Evolutionary conservation across 53 echinoderm and acorn worm species (phyloP), one percentile per base, ranked within the genome.

Genomic region (Mesocentrotus franciscanus): DNA sequence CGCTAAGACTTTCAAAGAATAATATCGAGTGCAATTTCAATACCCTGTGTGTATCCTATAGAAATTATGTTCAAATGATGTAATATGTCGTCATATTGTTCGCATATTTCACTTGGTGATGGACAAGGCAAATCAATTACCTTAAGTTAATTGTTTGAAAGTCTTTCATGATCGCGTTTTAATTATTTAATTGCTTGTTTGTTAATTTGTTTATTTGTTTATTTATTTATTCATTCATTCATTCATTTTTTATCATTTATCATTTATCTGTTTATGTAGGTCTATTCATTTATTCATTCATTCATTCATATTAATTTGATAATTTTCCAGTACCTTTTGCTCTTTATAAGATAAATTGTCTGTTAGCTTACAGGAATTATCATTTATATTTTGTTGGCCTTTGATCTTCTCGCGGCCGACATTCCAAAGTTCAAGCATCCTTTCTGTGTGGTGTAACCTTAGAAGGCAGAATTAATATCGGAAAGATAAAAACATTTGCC

Each of bases 401-500:
- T 42, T 42, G 81, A 20, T 36, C 81, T 81, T 39, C 42, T 81
- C 17, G 20, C 1, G 42, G 42, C 36, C 9, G 9, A 36, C 42
- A 39, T 81, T 81, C 15, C 81, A 81, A 81, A 81, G 39, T 42
- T 81, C 79, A 42, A 39, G 22, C 81, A 81, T 81, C 42, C 36
- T 36, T 81, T 42, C 18, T 4, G 14, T 81, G 81, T 39, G 81
- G 81, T 42, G 36, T 39, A 81, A 81, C 42, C 39, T 17, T 39
- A 39, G 42, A 81, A 36, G 42, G 20, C 81, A 81, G 81, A 81
- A 18, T 22, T 42, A 42, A 81, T 42, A 33, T 81, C 81, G 36
- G 81, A 81, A 42, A 81, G 20, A 81, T 81, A 81, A 39, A 39
- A 39, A 81, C 81, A 81, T 42, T 18, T 81, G 36, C 36, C 81